phyloP scores from a whole-genome alignment of 53 echinoderm and acorn worm species.

The Henricia sp. region DNA sequence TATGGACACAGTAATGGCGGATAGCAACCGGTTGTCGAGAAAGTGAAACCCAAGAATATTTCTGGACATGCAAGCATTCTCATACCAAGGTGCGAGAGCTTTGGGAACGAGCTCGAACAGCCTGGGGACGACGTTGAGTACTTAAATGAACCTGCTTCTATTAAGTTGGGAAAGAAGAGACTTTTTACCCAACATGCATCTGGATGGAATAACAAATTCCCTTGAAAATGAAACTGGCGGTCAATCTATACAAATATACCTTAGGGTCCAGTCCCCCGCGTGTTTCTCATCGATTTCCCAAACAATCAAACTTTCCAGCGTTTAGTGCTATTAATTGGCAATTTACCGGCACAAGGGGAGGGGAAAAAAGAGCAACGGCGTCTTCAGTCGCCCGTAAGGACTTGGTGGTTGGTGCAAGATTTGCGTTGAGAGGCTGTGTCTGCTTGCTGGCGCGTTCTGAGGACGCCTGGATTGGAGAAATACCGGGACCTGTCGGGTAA shows the following conservation, averaged over 20 bases:
- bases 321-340: constrained; percentile 60
- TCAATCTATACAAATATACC: constrained; percentile 32
- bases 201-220: background rate
- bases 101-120: no score
- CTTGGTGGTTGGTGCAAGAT: background rate
- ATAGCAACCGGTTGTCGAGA: no score
- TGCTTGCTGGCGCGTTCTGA: constrained; percentile 11
- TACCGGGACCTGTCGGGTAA: background rate
- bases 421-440: constrained; percentile 16
- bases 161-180: constrained; percentile 25
- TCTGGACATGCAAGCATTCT: no score
- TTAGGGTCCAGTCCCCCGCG: constrained; percentile 34
- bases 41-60: no score
- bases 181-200: constrained; percentile 41
- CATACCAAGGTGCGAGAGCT: no score
- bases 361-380: background rate
- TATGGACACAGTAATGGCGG: no score
- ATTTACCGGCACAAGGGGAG: constrained; percentile 36
- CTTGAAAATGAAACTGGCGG: constrained; percentile 24
- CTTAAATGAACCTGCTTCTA: no score
- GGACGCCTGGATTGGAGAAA: constrained; percentile 4
- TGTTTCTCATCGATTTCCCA: constrained; percentile 42
- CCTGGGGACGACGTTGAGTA: no score
- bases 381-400: constrained; percentile 46
- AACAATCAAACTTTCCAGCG: constrained; percentile 49